Conservation (phyloP, 2,113 vertebrate genomes). For the Marmota flaviventris region DNA sequence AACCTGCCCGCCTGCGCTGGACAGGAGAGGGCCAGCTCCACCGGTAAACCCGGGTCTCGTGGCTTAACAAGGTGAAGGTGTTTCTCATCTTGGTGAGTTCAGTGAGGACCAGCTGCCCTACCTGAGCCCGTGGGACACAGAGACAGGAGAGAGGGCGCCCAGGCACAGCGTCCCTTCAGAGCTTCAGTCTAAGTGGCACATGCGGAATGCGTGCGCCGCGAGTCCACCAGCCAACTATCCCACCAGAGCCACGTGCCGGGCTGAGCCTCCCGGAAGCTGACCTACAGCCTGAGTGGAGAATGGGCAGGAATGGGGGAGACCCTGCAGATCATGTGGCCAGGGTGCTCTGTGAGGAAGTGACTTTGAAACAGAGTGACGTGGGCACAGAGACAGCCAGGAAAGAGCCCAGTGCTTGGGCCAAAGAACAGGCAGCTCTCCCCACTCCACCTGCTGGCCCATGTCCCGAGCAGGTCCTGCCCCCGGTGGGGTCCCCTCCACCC, state of each 20-base stretch:
- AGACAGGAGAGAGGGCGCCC: neutral
- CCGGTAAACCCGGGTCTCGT: neutral
- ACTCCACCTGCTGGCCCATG: neutral
- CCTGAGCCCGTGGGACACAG: accelerated
- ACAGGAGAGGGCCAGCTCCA: neutral
- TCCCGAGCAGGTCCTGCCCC: neutral
- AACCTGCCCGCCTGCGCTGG: neutral
- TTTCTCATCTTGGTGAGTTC: neutral
- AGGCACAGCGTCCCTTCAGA: too few relatives aligned
- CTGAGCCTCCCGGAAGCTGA: too few relatives aligned
- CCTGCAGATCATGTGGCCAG: neutral
- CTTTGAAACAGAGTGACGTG: neutral
- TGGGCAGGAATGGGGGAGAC: too few relatives aligned
- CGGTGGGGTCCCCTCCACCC: neutral
- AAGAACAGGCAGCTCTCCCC: neutral
- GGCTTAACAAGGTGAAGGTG: neutral
- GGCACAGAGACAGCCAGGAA: neutral
- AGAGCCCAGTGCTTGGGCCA: neutral
- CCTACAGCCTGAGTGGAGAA: neutral
- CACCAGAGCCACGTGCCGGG: neutral
- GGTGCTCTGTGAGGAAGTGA: neutral
- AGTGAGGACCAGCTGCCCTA: neutral
- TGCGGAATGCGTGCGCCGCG: too few relatives aligned
- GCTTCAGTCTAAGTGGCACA: accelerated
- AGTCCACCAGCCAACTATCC: too few relatives aligned